These are phyloP conservation scores for Trissolcus brochymenae DNA, from an alignment of 2,888 invertebrate species.

Conservation along the genomic window DNA sequence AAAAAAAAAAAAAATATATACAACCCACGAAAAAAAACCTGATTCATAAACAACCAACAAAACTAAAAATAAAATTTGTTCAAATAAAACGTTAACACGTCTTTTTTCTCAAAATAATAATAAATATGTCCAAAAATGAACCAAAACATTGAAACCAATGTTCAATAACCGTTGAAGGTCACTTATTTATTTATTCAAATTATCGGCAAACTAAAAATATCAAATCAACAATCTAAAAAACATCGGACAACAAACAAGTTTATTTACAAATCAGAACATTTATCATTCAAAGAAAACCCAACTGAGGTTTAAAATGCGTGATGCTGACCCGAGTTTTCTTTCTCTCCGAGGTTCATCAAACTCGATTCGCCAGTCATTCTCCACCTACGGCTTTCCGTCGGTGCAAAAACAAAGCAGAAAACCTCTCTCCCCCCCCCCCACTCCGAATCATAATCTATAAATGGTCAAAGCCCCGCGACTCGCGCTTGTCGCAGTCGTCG, in stretches of 20 bases:
- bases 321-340: neutral
- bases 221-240: neutral
- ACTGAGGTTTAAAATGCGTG: neutral
- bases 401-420: conserved; percentile 3
- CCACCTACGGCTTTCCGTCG: neutral
- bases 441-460: conserved; percentile 26
- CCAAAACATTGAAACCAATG: too few relatives aligned
- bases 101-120: too few relatives aligned
- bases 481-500: neutral
- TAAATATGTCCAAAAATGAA: too few relatives aligned
- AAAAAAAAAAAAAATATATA: too few relatives aligned
- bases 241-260: neutral
- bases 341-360: neutral
- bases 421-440: neutral
- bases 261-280: neutral
- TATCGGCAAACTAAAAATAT: too few relatives aligned
- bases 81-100: too few relatives aligned
- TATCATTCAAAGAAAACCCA: neutral
- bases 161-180: too few relatives aligned
- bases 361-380: neutral
- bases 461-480: conserved; percentile 29
- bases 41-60: too few relatives aligned
- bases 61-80: too few relatives aligned
- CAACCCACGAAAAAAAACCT: too few relatives aligned
- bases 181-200: too few relatives aligned